Evolutionary conservation across 2,888 invertebrate species (phyloP).

Genomic region (Agonum fuliginosum): DNA sequence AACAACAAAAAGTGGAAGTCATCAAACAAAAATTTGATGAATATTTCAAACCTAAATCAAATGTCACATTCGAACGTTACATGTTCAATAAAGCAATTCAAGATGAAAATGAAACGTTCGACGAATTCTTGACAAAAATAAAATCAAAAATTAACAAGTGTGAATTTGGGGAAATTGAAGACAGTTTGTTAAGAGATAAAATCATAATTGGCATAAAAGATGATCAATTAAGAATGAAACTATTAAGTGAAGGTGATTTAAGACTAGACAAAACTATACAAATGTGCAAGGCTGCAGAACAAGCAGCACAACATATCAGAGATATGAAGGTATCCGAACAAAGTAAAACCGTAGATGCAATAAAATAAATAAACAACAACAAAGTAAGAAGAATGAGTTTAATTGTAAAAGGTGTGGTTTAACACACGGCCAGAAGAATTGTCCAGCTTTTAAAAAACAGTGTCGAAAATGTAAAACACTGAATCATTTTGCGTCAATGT

Average conservation of each 20-base stretch:
- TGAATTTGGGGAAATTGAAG: conserved; percentile 59
- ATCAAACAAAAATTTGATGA: conserved; percentile 62
- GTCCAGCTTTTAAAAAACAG: conserved; percentile 58
- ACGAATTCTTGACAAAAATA: conserved; percentile 62
- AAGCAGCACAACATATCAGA: neutral
- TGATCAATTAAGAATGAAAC: conserved; percentile 49
- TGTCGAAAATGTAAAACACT: conserved; percentile 57
- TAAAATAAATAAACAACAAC: conserved; percentile 6
- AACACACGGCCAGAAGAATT: conserved; percentile 54
- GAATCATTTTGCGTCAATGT: conserved; percentile 48
- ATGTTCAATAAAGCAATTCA: conserved; percentile 64
- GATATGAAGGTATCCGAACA: conserved; percentile 40
- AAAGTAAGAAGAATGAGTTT: neutral
- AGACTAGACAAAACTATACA: neutral
- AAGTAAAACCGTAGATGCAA: conserved; percentile 49
- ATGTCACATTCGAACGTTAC: conserved; percentile 62
- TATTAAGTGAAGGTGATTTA: conserved; percentile 49
- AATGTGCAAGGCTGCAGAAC: neutral
- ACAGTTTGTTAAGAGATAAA: conserved; percentile 61
- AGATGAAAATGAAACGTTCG: conserved; percentile 60
- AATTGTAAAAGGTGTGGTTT: conserved; percentile 60
- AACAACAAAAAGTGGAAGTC: conserved; percentile 53
- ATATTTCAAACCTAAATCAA: conserved; percentile 63
- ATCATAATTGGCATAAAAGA: conserved; percentile 60
- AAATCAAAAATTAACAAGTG: too few species aligned